Evolutionary conservation across 1,140 invertebrate species (phyloP).

Genomic region (Drosophila nasuta): DNA sequence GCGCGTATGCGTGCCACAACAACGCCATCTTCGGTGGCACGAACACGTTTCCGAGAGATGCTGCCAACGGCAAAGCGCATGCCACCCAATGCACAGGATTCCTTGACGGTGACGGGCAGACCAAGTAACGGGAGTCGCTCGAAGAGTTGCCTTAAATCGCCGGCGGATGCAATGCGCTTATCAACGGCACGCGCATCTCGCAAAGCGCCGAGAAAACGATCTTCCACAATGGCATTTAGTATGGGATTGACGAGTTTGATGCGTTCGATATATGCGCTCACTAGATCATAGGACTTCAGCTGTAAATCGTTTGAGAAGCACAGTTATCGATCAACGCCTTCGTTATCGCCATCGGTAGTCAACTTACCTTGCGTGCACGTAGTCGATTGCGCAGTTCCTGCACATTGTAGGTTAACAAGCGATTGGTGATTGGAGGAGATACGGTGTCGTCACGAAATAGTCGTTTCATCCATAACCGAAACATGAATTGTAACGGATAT

Average conservation of each 20-base stretch:
- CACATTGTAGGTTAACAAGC: slow-evolving; percentile 44
- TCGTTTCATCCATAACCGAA: not conserved
- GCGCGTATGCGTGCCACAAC: slow-evolving; percentile 87
- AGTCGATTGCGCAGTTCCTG: slow-evolving; percentile 59
- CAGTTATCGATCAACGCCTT: not conserved
- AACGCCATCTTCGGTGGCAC: slow-evolving; percentile 87
- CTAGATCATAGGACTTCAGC: slow-evolving; percentile 88
- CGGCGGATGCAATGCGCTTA: slow-evolving; percentile 48
- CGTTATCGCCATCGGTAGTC: not conserved
- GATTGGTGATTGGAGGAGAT: slow-evolving; percentile 52
- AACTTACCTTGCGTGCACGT: slow-evolving; percentile 46
- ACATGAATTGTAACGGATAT: slow-evolving; percentile 14
- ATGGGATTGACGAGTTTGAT: slow-evolving; percentile 89
- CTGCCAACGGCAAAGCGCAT: slow-evolving; percentile 89
- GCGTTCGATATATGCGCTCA: slow-evolving; percentile 88
- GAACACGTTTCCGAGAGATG: slow-evolving; percentile 85
- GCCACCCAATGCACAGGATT: slow-evolving; percentile 88
- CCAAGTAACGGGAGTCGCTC: slow-evolving; percentile 88
- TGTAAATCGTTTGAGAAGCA: slow-evolving; percentile 55
- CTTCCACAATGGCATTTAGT: slow-evolving; percentile 90
- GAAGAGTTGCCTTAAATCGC: slow-evolving; percentile 81
- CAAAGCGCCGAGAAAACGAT: slow-evolving; percentile 88
- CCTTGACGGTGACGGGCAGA: slow-evolving; percentile 91
- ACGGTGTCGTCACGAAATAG: not conserved
- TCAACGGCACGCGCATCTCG: slow-evolving; percentile 88